Base-by-base conservation (phyloP, 2,113 vertebrate genomes). In the Psephotus haematonotus region DNA sequence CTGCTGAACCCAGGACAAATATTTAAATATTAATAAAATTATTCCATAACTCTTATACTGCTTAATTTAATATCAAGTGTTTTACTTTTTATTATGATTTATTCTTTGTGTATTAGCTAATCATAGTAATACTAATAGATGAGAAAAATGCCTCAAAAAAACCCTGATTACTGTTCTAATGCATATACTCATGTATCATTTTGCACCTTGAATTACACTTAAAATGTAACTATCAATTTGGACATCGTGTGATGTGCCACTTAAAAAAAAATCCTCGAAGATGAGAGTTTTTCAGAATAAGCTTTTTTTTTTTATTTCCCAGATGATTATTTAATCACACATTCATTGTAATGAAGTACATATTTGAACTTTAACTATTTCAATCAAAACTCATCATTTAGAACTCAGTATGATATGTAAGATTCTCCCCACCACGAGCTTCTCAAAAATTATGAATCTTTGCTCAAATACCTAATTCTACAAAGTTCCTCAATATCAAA, bases 221-320 rank as follows among this genome's bases (percentile, higher is more conserved):
- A 57, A 62, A 31, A 47, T 1, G 8, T 41, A 83, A 78, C 6
- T 50, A 11, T 41, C 24, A 37, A 11, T 37, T 25, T 63, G 8
- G 4, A 9, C 4, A 13, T 15, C 22, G 65, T 55, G 13, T n/a
- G 6, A 65, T 25, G 3, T 2, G 0, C 3, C 13, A 20, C 25
- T 44, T 28, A 33, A 49, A 35, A 39, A 44, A 43, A 46, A 46
- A n/a, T 10, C 10, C 2, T 71, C 52, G 23, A 35, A 76, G 79
- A 25, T 7, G 1, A 18, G 23, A 28, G 15, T 0, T 3, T 2
- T 68, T 72, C 27, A 46, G 5, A 59, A 37, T 7, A 47, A 35
- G 35, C 2, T 6, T 55, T 33, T 23, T 33, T 23, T 47, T 7
- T 87, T 70, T 33, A 37, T 17, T 13, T 77, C 18, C 41, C n/a